Conservation (phyloP, 1,140 invertebrate genomes). For the Sitophilus oryzae region DNA sequence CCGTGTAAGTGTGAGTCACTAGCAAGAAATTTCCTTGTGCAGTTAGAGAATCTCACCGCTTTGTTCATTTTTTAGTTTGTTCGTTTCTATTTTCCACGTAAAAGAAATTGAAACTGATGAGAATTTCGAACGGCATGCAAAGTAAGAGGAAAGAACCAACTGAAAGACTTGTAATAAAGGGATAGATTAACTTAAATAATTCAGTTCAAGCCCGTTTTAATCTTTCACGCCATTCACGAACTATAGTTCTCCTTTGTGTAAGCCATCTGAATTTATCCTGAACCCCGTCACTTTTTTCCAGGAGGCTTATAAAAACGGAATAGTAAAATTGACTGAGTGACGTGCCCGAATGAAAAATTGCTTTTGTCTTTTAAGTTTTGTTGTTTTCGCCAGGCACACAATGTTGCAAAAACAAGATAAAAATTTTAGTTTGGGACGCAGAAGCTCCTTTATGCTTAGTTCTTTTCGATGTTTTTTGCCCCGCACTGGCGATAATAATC, state of each 20-base stretch:
- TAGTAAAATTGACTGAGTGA: constrained; percentile 26
- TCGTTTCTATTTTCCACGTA: too few relatives aligned
- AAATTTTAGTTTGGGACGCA: constrained; percentile 20
- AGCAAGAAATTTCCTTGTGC: too few relatives aligned
- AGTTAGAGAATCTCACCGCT: too few relatives aligned
- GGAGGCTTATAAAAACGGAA: constrained; percentile 13
- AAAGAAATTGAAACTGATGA: too few relatives aligned
- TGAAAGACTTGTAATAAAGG: neutral
- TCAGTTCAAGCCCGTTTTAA: neutral
- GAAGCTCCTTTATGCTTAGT: constrained; percentile 11
- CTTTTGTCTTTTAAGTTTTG: constrained; percentile 23
- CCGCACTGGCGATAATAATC: constrained; percentile 22
- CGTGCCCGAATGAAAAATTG: constrained; percentile 22
- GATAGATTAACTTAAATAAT: neutral
- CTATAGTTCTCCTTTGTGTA: neutral
- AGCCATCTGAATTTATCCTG: constrained; percentile 14
- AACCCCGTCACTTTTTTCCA: constrained; percentile 8
- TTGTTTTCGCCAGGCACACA: constrained; percentile 20
- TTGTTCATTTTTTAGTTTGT: too few relatives aligned
- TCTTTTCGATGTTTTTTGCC: constrained; percentile 12
- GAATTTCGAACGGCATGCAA: too few relatives aligned
- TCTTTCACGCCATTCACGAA: neutral
- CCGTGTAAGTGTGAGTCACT: too few relatives aligned
- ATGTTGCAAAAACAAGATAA: constrained; percentile 21
- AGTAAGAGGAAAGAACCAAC: neutral